Evolutionary conservation across 2,113 vertebrate genomes (phyloP).

Genomic region (Orthonyx spaldingii): DNA sequence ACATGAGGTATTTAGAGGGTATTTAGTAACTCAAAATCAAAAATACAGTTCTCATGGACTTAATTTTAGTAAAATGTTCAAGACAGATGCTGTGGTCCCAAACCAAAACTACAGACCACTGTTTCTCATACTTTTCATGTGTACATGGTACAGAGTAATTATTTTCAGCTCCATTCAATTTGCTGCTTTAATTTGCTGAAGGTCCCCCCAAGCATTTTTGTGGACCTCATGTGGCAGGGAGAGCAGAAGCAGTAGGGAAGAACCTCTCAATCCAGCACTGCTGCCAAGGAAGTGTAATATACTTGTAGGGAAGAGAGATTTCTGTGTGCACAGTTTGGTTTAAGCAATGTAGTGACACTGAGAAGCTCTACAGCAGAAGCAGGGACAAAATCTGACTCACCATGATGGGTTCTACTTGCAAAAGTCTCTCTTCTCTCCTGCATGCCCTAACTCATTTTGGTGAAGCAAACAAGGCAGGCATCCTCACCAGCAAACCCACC

Average conservation of each 20-base stretch:
- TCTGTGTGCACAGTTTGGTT: neutral
- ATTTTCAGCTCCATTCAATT: neutral
- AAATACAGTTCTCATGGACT: neutral
- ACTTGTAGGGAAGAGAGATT: neutral
- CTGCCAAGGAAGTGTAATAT: neutral
- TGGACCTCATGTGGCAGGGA: neutral
- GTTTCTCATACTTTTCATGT: neutral
- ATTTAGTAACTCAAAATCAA: neutral
- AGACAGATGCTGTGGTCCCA: neutral
- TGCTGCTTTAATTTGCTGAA: neutral
- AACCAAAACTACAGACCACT: neutral
- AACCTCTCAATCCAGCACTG: neutral
- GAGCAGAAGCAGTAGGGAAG: neutral
- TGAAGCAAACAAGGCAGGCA: neutral
- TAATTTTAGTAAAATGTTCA: neutral
- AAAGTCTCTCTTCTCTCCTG: neutral
- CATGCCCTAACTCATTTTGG: slow-evolving; percentile 24
- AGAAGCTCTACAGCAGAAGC: neutral
- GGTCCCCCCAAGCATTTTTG: neutral
- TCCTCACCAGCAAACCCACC: neutral
- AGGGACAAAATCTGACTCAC: slow-evolving; percentile 17
- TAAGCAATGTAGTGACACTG: neutral
- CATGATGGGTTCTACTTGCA: slow-evolving; percentile 30
- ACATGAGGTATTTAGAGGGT: neutral
- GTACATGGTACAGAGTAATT: neutral